These are phyloP conservation scores for Sussaba pulchella DNA, from an alignment of 2,888 invertebrate genomes.

Conservation along the genomic window DNA sequence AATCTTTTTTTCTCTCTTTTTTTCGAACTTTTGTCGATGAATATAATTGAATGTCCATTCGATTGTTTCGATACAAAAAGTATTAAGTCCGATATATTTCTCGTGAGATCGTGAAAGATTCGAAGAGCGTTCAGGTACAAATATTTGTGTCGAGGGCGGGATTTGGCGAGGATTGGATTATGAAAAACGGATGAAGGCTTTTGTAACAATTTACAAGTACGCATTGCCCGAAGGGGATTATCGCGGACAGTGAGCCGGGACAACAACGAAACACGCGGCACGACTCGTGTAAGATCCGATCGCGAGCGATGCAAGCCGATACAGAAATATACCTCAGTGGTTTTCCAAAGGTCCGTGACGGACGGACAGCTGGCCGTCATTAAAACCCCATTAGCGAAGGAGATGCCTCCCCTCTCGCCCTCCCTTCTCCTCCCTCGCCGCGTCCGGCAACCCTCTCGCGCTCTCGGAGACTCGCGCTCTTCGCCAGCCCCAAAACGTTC, in stretches of 20 bases:
- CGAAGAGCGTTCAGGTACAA: conserved; percentile 6
- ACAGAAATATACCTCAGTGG: conserved; percentile 79
- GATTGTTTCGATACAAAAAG: too few species aligned
- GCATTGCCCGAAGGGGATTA: conserved; percentile 41
- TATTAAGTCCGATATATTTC: too few species aligned
- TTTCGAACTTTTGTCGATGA: too few species aligned
- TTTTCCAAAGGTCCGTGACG: conserved; percentile 81
- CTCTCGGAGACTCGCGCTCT: conserved; percentile 65
- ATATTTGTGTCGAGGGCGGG: conserved; percentile 1
- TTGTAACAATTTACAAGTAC: conserved; percentile 39
- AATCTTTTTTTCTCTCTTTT: too few species aligned
- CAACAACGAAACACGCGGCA: conserved; percentile 1
- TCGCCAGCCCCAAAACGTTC: conserved; percentile 78
- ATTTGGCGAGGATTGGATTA: conserved; percentile 17
- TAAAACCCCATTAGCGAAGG: conserved; percentile 81
- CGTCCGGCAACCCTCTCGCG: conserved; percentile 61
- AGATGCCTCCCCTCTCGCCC: conserved; percentile 68
- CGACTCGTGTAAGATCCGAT: conserved; percentile 51
- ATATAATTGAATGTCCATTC: too few species aligned
- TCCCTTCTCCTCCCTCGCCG: conserved; percentile 66
- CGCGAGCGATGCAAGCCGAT: conserved; percentile 72
- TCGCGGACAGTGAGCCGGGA: conserved; percentile 10
- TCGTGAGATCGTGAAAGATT: too few species aligned
- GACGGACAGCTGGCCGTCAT: conserved; percentile 84
- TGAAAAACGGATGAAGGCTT: background rate